Conservation (phyloP, 2,888 invertebrate genomes). For the Catocala fraxini region DNA sequence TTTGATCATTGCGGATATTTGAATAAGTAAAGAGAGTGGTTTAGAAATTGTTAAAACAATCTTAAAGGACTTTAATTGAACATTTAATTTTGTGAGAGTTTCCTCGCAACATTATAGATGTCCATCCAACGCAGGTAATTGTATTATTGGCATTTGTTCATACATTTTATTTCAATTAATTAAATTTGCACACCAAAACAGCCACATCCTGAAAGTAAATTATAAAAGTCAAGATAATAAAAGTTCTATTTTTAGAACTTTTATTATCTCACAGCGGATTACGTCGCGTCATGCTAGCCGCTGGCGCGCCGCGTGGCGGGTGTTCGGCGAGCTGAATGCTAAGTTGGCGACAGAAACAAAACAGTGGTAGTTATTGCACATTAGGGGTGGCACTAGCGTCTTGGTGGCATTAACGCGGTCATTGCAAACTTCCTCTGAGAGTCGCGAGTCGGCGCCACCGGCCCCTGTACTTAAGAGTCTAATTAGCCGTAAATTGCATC, state of each 20-base stretch:
- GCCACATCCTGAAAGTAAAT: not conserved
- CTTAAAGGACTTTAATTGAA: constrained; percentile 59
- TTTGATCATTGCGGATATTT: constrained; percentile 70
- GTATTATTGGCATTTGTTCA: constrained; percentile 18
- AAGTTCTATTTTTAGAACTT: not conserved
- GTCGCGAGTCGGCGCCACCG: constrained; percentile 54
- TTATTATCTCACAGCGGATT: constrained; percentile 1
- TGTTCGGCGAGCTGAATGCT: constrained; percentile 35
- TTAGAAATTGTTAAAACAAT: constrained; percentile 64
- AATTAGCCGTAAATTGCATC: constrained; percentile 84
- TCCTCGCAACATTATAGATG: constrained; percentile 27
- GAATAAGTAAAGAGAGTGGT: constrained; percentile 67
- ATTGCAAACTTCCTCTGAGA: constrained; percentile 70
- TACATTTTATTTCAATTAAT: not conserved
- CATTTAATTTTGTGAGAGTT: constrained; percentile 52
- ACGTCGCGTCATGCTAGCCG: not conserved
- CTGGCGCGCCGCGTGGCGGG: not conserved
- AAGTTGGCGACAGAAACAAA: constrained; percentile 58
- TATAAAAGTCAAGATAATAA: not conserved
- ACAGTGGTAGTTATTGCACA: constrained; percentile 66
- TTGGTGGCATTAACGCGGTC: constrained; percentile 65
- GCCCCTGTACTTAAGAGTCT: constrained; percentile 80
- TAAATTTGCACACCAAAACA: not conserved
- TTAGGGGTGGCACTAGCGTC: constrained; percentile 55
- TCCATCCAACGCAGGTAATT: constrained; percentile 21